These are phyloP conservation scores for Leptopilina clavipes DNA, from an alignment of 1,140 invertebrate species.

Conservation along the genomic window DNA sequence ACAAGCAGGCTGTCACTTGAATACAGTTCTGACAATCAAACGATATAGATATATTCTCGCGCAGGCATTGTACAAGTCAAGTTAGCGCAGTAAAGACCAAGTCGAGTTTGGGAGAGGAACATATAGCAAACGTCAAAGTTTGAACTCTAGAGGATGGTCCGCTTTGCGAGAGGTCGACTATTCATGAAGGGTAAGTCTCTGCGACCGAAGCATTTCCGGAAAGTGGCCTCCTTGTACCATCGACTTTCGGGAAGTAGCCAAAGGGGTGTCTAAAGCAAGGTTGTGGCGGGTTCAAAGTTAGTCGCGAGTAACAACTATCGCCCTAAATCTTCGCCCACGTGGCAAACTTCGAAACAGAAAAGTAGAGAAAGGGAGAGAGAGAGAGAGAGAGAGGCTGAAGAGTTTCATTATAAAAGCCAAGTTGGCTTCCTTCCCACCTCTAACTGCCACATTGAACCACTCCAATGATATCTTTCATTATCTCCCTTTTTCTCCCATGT, in stretches of 20 bases:
- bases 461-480: conserved; percentile 33
- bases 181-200: conserved; percentile 29
- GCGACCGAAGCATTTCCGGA: conserved; percentile 28
- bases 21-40: background rate
- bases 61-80: background rate
- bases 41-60: background rate
- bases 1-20: conserved; percentile 17
- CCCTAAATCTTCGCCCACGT: conserved; percentile 63
- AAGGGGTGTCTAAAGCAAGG: conserved; percentile 44
- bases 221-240: conserved; percentile 47
- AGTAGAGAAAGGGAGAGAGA: too few relatives aligned
- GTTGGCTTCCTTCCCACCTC: conserved; percentile 52
- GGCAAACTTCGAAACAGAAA: conserved; percentile 45
- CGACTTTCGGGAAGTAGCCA: conserved; percentile 43
- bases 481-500: conserved; percentile 41
- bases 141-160: conserved; percentile 1
- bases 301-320: conserved; percentile 63
- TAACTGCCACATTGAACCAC: conserved; percentile 44
- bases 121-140: conserved; percentile 34
- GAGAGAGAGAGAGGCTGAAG: conserved; percentile 44
- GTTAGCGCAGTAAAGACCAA: conserved; percentile 28
- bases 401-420: conserved; percentile 66
- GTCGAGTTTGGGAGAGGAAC: conserved; percentile 2
- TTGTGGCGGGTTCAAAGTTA: conserved; percentile 49
- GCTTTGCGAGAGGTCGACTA: conserved; percentile 19